Evolutionary conservation across 2,113 vertebrate genomes (phyloP).

Genomic region (Jaculus jaculus): DNA sequence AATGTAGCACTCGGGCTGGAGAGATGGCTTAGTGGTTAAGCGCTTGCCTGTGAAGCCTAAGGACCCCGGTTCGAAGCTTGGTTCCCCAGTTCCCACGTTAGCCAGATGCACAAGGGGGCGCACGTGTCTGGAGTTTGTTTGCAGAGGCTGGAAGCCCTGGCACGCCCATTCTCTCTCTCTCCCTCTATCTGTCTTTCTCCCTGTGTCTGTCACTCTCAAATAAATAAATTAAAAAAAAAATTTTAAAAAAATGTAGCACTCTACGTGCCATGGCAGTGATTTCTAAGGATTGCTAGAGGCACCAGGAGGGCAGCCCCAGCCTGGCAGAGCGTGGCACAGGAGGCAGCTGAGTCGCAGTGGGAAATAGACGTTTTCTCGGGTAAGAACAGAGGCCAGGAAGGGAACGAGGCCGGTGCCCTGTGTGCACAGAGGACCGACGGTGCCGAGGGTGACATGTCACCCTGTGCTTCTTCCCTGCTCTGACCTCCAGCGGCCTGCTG

Average conservation of each 20-base stretch:
- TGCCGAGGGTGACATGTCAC: neutral
- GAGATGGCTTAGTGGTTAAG: too few species aligned
- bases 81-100: too few species aligned
- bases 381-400: neutral
- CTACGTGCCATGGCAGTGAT: neutral
- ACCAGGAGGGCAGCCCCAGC: neutral
- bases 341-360: neutral
- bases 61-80: too few species aligned
- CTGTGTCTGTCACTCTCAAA: too few species aligned
- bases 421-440: neutral
- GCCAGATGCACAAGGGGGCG: too few species aligned
- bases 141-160: too few species aligned
- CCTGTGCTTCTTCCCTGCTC: neutral
- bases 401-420: neutral
- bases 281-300: neutral
- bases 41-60: too few species aligned
- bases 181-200: too few species aligned
- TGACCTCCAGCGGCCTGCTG: neutral
- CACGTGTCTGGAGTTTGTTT: too few species aligned
- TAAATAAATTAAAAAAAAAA: too few species aligned
- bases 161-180: too few species aligned
- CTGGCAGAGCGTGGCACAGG: neutral
- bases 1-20: constrained; percentile 22
- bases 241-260: constrained; percentile 45
- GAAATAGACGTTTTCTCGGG: neutral